phyloP scores from a whole-genome alignment of 2,797 vertebrate genomes.

The Numenius phaeopus region DNA sequence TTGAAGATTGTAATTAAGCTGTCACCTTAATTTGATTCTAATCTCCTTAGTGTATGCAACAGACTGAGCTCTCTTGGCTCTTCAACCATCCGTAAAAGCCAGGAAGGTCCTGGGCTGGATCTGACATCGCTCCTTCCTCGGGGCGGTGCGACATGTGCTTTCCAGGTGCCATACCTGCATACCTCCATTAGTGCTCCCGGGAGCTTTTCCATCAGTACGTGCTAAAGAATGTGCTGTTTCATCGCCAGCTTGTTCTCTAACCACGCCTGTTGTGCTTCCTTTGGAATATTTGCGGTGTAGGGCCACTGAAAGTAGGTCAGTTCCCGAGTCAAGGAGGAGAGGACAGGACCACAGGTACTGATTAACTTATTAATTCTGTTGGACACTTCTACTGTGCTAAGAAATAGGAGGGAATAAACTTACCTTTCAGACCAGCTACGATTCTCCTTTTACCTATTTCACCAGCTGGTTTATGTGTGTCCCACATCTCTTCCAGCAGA shows the following conservation, averaged over 20 bases:
- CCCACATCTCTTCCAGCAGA: not conserved
- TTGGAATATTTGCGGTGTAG: fast-evolving
- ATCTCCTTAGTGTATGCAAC: not conserved
- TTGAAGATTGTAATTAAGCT: constrained; percentile 25
- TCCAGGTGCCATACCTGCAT: not conserved
- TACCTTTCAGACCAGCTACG: not conserved
- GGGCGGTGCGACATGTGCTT: fast-evolving
- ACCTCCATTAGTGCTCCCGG: not conserved
- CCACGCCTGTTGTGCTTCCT: not conserved
- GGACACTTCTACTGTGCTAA: not conserved
- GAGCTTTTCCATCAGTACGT: not conserved
- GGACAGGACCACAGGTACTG: not conserved
- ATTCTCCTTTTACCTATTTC: not conserved
- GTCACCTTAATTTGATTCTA: constrained; percentile 27
- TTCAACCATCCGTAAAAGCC: not conserved
- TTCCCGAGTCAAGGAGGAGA: not conserved
- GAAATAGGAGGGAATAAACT: not conserved
- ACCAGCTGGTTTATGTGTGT: not conserved
- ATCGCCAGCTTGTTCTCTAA: not conserved
- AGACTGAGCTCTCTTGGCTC: not conserved
- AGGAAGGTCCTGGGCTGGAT: not conserved
- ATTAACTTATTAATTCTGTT: not conserved
- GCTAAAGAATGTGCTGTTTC: not conserved
- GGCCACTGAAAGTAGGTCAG: not conserved
- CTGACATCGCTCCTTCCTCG: fast-evolving